phyloP scores from a whole-genome alignment of 1,140 invertebrate genomes.

The Drosophila truncata region DNA sequence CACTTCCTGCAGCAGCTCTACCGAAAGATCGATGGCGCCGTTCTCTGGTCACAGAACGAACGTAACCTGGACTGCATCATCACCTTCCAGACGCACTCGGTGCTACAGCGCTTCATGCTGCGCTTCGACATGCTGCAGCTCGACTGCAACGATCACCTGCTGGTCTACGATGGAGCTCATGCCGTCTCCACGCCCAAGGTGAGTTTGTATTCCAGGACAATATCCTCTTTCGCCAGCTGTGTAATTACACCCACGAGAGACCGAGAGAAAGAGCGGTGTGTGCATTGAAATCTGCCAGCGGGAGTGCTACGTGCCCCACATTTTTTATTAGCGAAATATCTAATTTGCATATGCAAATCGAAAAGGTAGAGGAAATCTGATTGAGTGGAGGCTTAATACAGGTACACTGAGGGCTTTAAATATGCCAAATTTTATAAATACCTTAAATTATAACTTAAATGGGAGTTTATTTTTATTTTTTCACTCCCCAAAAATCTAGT shows the following conservation, averaged over 20 bases:
- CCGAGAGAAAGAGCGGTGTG: neutral
- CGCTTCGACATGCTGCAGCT: conserved; percentile 92
- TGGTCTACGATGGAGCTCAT: conserved; percentile 96
- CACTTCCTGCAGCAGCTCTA: conserved; percentile 94
- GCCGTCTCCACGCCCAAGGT: conserved; percentile 95
- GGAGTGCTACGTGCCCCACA: conserved; percentile 32
- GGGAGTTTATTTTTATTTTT: neutral
- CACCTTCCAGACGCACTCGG: conserved; percentile 97
- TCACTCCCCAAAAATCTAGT: no score
- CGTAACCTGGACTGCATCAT: conserved; percentile 95
- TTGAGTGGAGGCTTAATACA: neutral
- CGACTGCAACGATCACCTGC: conserved; percentile 97
- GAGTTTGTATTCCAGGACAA: conserved; percentile 45
- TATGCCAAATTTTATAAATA: no score
- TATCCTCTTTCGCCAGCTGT: neutral
- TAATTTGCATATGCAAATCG: conserved; percentile 62
- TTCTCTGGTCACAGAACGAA: conserved; percentile 94
- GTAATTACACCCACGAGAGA: conserved; percentile 3
- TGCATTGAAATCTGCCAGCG: conserved; percentile 9
- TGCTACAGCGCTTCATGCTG: conserved; percentile 96
- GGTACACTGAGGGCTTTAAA: neutral
- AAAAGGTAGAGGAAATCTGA: conserved; percentile 26
- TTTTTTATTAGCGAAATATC: conserved; percentile 46
- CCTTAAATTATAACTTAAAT: neutral
- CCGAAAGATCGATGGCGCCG: conserved; percentile 95